Evolutionary conservation across 1,140 invertebrate species (phyloP).

Genomic region (Leptopilina boulardi): DNA sequence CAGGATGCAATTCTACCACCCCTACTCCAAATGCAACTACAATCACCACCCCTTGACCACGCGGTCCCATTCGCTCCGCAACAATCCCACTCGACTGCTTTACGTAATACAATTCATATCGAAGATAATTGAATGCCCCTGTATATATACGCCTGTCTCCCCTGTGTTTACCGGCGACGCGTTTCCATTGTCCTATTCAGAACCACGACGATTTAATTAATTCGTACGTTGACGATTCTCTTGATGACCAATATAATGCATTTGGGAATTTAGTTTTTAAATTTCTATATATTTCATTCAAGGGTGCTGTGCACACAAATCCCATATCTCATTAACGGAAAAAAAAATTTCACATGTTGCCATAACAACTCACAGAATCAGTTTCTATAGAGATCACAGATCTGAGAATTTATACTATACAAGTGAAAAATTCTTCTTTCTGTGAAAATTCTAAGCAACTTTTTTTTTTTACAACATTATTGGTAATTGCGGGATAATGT

Average conservation of each 20-base stretch:
- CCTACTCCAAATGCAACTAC: not conserved
- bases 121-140: constrained; percentile 57
- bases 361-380: too few species aligned
- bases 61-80: constrained; percentile 53
- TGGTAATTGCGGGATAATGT: too few species aligned
- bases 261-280: not conserved
- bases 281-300: too few species aligned
- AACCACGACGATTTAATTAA: constrained; percentile 18
- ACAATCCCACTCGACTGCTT: constrained; percentile 58
- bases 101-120: constrained; percentile 60
- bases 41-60: constrained; percentile 39
- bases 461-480: too few species aligned
- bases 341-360: too few species aligned
- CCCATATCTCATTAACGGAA: too few species aligned
- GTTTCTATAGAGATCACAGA: too few species aligned
- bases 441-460: too few species aligned
- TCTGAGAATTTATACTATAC: too few species aligned
- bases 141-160: not conserved
- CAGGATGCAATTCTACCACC: not conserved
- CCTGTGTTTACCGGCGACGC: constrained; percentile 17
- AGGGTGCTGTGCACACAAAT: too few species aligned
- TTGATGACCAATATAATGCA: constrained; percentile 4
- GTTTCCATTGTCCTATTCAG: constrained; percentile 27
- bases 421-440: too few species aligned
- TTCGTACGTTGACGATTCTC: not conserved